phyloP scores from a whole-genome alignment of 2,113 vertebrate species.

The Macquaria australasica region DNA sequence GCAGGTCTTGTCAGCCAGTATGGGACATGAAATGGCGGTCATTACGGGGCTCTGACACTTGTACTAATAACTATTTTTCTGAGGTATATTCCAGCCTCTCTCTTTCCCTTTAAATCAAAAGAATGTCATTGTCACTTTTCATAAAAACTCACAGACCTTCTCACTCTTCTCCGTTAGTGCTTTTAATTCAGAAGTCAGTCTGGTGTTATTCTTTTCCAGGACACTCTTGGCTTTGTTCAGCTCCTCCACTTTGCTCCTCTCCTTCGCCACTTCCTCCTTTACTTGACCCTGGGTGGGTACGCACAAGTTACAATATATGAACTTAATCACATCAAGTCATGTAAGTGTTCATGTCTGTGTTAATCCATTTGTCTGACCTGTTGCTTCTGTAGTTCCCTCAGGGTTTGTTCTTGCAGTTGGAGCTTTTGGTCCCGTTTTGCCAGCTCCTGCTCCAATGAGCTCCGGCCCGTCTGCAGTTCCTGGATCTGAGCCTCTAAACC shows the following conservation, averaged over 20 bases:
- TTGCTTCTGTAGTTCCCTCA: slow-evolving; percentile 89
- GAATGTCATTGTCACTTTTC: neutral
- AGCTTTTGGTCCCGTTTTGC: slow-evolving; percentile 86
- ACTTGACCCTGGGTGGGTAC: slow-evolving; percentile 81
- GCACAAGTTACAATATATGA: neutral
- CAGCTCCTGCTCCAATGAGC: slow-evolving; percentile 86
- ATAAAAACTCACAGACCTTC: slow-evolving; percentile 85
- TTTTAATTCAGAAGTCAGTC: slow-evolving; percentile 88
- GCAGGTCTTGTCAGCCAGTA: neutral
- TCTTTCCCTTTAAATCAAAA: neutral
- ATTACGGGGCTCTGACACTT: neutral
- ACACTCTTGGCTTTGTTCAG: slow-evolving; percentile 86
- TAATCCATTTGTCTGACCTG: slow-evolving; percentile 81
- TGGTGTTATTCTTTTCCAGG: slow-evolving; percentile 88
- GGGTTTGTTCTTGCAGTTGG: slow-evolving; percentile 84
- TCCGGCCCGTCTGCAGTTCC: slow-evolving; percentile 85
- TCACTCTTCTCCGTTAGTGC: slow-evolving; percentile 86
- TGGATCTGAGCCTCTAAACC: slow-evolving; percentile 88
- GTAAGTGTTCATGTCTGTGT: neutral
- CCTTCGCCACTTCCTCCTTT: slow-evolving; percentile 90
- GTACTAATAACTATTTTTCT: neutral
- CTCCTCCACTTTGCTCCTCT: slow-evolving; percentile 88
- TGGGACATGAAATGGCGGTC: neutral
- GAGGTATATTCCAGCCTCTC: neutral
- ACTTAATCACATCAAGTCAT: neutral